Base-by-base conservation (phyloP, 2,797 vertebrate genomes). In the Cryptoblepharus egeriae region DNA sequence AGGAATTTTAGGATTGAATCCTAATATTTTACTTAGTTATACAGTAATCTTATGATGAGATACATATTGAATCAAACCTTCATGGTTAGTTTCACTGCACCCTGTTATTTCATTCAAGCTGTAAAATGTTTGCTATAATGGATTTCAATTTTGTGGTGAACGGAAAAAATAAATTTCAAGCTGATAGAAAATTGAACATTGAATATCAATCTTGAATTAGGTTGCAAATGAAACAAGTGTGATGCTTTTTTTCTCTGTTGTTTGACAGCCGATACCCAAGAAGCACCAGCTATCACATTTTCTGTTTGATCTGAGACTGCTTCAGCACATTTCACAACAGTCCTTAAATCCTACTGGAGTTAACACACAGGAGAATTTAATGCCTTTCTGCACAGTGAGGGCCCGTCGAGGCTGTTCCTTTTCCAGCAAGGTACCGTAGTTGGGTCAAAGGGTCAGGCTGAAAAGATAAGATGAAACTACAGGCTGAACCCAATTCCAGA, bases 201-300 rank as follows among this genome's bases (percentile, higher is more conserved):
- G 45, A 49, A 12, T 12, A 65, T 35, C 64, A 57, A 58, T 24
- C 28, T 39, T 79, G 18, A 55, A 30, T 1, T 42, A 15, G 10
- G 18, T 32, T 57, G 5, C 42, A 70, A 42, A 11, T 32, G 37
- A 30, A 79, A 45, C 20, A 42, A n/a, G 11, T 7, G 24, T 63
- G 26, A 22, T 71, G 32, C 55, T 80, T 37, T n/a, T 1, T 81
- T 11, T 85, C 58, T 55, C 65, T 70, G 30, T 22, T 7, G 89
- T 88, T 74, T 0, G 60, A 64, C 72, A 75, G 72, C 85, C 60
- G 87, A 86, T 82, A 61, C 73, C 16, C 42, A 58, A 32, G 73
- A 67, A 90, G 63, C 65, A 45, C 71, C n/a, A 67, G 83, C 30
- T 45, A 42, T 8, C 65, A 69, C 24, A 69, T 49, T 68, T 78